phyloP scores from a whole-genome alignment of 2,797 vertebrate genomes.

The Enteromius paludinosus region DNA sequence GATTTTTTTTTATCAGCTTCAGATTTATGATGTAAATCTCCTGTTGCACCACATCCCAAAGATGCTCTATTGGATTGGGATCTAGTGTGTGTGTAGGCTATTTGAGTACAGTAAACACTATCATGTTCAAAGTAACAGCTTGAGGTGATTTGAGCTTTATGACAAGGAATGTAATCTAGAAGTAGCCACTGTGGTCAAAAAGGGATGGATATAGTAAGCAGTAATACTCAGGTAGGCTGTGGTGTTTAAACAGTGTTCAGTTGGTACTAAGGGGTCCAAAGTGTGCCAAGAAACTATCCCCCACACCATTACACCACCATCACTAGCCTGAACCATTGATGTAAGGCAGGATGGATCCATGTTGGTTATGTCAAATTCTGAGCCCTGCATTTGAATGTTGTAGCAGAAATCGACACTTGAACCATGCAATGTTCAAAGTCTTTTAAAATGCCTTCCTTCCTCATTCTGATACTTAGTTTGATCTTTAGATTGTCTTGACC shows the following conservation, averaged over 20 bases:
- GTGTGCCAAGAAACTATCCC: too few species aligned
- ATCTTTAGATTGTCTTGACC: not conserved
- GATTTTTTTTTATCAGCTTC: not conserved
- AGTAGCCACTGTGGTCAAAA: not conserved
- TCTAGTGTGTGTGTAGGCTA: not conserved
- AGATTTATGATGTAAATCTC: not conserved
- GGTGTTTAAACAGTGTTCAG: too few species aligned
- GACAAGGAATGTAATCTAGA: not conserved
- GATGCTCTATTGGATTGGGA: not conserved
- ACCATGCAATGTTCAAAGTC: too few species aligned
- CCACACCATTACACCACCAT: too few species aligned
- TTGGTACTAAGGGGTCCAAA: too few species aligned
- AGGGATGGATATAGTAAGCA: not conserved
- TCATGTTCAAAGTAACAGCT: not conserved
- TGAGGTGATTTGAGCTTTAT: not conserved
- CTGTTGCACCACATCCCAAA: not conserved
- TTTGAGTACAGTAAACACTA: not conserved
- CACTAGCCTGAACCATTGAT: too few species aligned
- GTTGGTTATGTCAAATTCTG: too few species aligned
- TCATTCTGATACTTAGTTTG: not conserved
- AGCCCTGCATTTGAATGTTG: too few species aligned
- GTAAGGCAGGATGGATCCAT: too few species aligned
- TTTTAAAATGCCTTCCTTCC: too few species aligned
- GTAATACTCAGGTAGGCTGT: too few species aligned
- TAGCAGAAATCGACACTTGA: too few species aligned